phyloP scores from a whole-genome alignment of 2,888 invertebrate species.

The Patella depressa region DNA sequence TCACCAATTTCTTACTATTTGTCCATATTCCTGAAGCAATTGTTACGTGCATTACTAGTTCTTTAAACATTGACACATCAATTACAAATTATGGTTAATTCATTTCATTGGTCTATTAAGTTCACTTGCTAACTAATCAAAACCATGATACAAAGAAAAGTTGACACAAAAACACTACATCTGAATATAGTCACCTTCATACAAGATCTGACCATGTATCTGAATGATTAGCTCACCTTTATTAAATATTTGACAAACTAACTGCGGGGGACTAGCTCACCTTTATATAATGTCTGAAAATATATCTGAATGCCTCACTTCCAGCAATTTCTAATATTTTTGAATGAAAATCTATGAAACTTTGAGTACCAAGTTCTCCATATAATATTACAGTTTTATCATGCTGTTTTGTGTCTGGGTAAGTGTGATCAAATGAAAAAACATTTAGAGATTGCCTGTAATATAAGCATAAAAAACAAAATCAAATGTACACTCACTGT shows the following conservation, averaged over 20 bases:
- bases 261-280: too few relatives aligned
- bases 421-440: constrained; percentile 82
- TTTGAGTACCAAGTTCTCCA: constrained; percentile 86
- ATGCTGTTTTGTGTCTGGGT: constrained; percentile 79
- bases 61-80: too few relatives aligned
- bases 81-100: too few relatives aligned
- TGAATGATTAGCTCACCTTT: too few relatives aligned
- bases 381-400: constrained; percentile 82
- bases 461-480: not conserved
- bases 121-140: too few relatives aligned
- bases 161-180: not conserved
- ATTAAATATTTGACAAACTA: too few relatives aligned
- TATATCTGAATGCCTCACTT: constrained; percentile 83
- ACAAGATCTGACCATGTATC: constrained; percentile 70
- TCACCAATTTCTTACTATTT: too few relatives aligned
- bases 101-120: too few relatives aligned
- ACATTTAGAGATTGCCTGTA: constrained; percentile 65
- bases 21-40: too few relatives aligned
- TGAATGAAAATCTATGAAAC: constrained; percentile 83
- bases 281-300: constrained; percentile 80
- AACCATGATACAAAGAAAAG: too few relatives aligned
- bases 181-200: constrained; percentile 76
- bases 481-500: too few relatives aligned
- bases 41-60: too few relatives aligned
- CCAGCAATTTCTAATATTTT: constrained; percentile 80